These are phyloP conservation scores for Gastracanthus pulcherrimus DNA, from an alignment of 2,888 invertebrate species.

Conservation along the genomic window DNA sequence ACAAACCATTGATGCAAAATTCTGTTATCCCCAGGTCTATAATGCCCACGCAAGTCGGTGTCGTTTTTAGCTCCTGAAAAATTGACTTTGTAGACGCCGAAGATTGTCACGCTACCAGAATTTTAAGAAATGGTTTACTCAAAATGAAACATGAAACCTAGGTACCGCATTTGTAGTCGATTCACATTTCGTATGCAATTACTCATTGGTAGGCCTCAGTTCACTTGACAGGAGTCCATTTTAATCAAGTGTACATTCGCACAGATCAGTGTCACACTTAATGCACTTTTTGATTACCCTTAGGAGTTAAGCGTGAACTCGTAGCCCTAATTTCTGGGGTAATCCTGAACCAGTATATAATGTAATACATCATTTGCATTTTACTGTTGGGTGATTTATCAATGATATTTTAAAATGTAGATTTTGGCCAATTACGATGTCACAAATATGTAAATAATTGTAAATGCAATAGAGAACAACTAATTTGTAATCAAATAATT, in stretches of 20 bases:
- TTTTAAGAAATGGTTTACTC: not conserved
- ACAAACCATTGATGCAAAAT: not conserved
- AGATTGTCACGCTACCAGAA: not conserved
- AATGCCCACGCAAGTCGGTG: not conserved
- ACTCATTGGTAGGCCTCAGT: not conserved
- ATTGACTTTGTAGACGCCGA: not conserved
- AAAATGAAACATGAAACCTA: not conserved
- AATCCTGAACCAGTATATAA: not conserved
- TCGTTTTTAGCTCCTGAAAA: not conserved
- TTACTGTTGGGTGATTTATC: too few relatives aligned
- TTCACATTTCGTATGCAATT: not conserved
- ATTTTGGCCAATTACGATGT: too few relatives aligned
- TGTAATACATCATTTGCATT: not conserved
- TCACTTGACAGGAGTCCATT: not conserved
- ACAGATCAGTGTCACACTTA: not conserved
- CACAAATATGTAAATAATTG: too few relatives aligned
- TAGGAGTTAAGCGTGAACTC: slow-evolving; percentile 7
- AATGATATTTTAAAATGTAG: too few relatives aligned
- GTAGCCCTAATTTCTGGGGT: not conserved
- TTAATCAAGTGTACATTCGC: not conserved
- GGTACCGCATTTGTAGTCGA: not conserved
- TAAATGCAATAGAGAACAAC: too few relatives aligned
- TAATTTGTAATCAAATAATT: too few relatives aligned
- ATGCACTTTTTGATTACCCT: not conserved
- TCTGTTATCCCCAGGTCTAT: not conserved